Conservation (phyloP, 2,888 invertebrate genomes). For the Microchrysa polita region DNA sequence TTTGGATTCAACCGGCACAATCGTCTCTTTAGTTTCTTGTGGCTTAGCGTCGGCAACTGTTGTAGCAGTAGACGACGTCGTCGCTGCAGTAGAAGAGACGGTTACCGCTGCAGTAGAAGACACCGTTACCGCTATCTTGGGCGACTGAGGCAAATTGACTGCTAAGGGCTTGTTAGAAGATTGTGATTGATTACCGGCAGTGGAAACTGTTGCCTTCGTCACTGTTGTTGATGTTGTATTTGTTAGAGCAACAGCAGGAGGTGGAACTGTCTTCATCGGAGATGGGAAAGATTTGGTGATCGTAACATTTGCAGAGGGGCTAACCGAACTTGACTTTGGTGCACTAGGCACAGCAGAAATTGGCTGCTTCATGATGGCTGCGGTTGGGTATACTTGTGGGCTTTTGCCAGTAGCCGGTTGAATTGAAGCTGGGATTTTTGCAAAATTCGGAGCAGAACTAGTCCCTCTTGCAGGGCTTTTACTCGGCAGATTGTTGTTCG, state of each 20-base stretch:
- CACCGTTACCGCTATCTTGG: conserved; percentile 36
- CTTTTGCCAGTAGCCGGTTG: conserved; percentile 31
- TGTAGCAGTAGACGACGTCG: conserved; percentile 66
- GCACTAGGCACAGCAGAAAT: conserved; percentile 2
- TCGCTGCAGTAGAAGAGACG: conserved; percentile 53
- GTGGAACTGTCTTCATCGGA: conserved; percentile 3
- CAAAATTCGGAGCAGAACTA: conserved; percentile 16
- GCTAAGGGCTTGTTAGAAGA: not conserved
- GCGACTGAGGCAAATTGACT: conserved; percentile 38
- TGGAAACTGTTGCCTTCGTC: conserved; percentile 29
- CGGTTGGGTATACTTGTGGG: conserved; percentile 3
- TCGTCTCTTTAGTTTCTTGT: conserved; percentile 61
- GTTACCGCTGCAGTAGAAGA: conserved; percentile 58
- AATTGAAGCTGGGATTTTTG: conserved; percentile 30
- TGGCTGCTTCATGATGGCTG: conserved; percentile 19
- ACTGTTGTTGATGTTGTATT: conserved; percentile 47
- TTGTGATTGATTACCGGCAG: conserved; percentile 6
- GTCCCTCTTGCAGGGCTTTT: conserved; percentile 42
- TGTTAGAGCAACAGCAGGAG: conserved; percentile 54
- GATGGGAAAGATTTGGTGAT: conserved; percentile 43
- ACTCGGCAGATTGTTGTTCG: conserved; percentile 48
- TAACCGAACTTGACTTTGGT: conserved; percentile 47
- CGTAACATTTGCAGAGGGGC: conserved; percentile 3
- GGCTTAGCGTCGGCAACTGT: conserved; percentile 60
- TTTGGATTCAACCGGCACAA: conserved; percentile 60